Base-by-base conservation (phyloP, 2,113 vertebrate genomes). In the Elanus axillaris region DNA sequence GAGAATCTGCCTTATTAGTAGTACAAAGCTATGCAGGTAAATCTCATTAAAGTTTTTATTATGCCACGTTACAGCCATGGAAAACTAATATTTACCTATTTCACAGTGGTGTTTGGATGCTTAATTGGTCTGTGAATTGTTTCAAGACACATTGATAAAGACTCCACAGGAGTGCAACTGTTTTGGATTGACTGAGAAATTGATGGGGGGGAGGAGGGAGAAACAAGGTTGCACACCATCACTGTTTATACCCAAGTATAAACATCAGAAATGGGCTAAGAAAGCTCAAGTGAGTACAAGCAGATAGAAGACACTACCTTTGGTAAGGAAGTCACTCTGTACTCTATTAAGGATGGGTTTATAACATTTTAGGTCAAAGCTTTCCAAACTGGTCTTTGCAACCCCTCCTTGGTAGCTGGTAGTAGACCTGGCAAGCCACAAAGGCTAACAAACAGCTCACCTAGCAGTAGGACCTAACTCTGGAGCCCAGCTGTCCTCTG, bases 1-100 rank as follows among this genome's bases (percentile, higher is more conserved):
- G 62, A 40, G 48, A 56, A 81, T 22, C 36, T 55, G 60, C 43
- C 87, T 73, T 50, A 78, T 78, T 56, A 75, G 3, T 1, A 42
- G 36, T 1, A 50, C 48, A 36, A 68, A 93, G 88, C 63, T 31
- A 67, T 3, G 78, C 79, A 93, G 82, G 63, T 69, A 88, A 42
- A 88, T 40, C 92, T 77, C 79, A 95, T 80, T 90, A 88, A 59
- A 71, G 81, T 11, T 71, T 82, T 47, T 90, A 52, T 47, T 73
- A 10, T 47, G 47, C 78, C 75, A 69, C 8, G 1, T 52, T 88
- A 40, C 68, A 88, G 92, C 36, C 77, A 23, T 0, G 25, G 82
- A 77, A 74, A 93, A 90, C 48, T 7, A 87, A 29, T 78, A 90
- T 42, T 59, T 59, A 81, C 88, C 82, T 56, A 10, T 38, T 83